phyloP scores from a whole-genome alignment of 2,888 invertebrate species.

The Melanotus villosus region DNA sequence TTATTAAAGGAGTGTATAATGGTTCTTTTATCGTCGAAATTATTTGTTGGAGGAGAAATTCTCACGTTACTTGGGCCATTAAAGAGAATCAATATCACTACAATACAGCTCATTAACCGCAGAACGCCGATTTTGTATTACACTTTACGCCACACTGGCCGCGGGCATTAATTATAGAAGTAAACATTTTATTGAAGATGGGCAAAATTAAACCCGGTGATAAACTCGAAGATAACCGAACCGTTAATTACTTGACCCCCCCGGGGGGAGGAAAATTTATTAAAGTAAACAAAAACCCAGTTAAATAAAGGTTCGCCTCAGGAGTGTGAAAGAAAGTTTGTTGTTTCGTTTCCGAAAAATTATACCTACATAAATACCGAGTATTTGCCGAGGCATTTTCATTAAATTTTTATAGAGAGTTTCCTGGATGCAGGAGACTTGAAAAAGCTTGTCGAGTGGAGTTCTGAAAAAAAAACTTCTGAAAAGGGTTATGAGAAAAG shows the following conservation, averaged over 20 bases:
- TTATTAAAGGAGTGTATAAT: slow-evolving; percentile 39
- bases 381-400: neutral
- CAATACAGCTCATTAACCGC: slow-evolving; percentile 46
- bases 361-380: neutral
- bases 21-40: slow-evolving; percentile 44
- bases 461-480: slow-evolving; percentile 14
- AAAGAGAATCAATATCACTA: slow-evolving; percentile 44
- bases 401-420: slow-evolving; percentile 16
- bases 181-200: slow-evolving; percentile 31
- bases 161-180: slow-evolving; percentile 31
- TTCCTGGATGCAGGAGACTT: neutral
- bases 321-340: too few relatives aligned
- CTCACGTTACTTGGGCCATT: slow-evolving; percentile 42
- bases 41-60: slow-evolving; percentile 44
- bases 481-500: slow-evolving; percentile 34
- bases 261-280: too few relatives aligned
- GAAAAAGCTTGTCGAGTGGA: slow-evolving; percentile 2
- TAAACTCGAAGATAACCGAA: slow-evolving; percentile 11
- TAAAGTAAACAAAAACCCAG: too few relatives aligned
- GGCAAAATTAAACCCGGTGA: slow-evolving; percentile 11
- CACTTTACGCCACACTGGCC: slow-evolving; percentile 22
- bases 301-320: too few relatives aligned
- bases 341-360: neutral
- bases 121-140: slow-evolving; percentile 29
- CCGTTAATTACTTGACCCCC: too few relatives aligned